Evolutionary conservation across 2,888 invertebrate species (phyloP).

Genomic region (Sericinus montela): DNA sequence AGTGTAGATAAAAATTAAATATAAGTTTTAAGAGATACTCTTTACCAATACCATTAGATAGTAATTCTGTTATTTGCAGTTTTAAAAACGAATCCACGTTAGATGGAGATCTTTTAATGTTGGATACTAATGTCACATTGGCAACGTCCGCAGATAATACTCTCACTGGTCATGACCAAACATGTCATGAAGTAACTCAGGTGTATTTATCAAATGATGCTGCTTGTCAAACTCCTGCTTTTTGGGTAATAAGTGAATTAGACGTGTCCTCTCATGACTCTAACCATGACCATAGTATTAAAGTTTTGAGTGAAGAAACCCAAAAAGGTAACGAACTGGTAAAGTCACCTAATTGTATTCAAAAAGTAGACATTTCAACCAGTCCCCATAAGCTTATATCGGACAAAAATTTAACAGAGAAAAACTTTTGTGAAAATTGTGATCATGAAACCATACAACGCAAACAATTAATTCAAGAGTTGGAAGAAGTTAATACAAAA

Average conservation of each 20-base stretch:
- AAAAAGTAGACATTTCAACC: conserved; percentile 31
- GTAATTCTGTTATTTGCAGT: conserved; percentile 37
- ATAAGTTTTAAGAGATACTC: conserved; percentile 52
- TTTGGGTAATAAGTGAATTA: not conserved
- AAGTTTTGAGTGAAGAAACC: conserved; percentile 46
- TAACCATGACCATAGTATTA: not conserved
- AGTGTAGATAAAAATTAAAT: conserved; percentile 32
- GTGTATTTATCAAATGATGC: conserved; percentile 43
- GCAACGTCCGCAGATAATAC: conserved; percentile 56
- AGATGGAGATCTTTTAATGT: conserved; percentile 65
- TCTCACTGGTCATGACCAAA: conserved; percentile 52
- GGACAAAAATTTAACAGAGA: conserved; percentile 1
- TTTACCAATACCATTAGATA: conserved; percentile 53
- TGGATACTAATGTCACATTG: conserved; percentile 65
- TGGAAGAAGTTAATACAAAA: conserved; percentile 35
- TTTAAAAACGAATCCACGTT: conserved; percentile 62
- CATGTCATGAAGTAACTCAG: conserved; percentile 55
- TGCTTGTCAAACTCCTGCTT: conserved; percentile 40
- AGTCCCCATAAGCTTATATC: conserved; percentile 36
- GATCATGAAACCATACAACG: conserved; percentile 27
- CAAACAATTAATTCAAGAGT: conserved; percentile 30
- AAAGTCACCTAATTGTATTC: conserved; percentile 26
- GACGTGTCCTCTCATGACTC: not conserved
- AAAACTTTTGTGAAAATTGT: conserved; percentile 30
- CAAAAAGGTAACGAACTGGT: conserved; percentile 34